Percentiles rank a stretch among this genome's conserved stretches.
Evolutionary conservation across 2,888 invertebrate species (phyloP).

Genomic region (Agrotis ipsilon): DNA sequence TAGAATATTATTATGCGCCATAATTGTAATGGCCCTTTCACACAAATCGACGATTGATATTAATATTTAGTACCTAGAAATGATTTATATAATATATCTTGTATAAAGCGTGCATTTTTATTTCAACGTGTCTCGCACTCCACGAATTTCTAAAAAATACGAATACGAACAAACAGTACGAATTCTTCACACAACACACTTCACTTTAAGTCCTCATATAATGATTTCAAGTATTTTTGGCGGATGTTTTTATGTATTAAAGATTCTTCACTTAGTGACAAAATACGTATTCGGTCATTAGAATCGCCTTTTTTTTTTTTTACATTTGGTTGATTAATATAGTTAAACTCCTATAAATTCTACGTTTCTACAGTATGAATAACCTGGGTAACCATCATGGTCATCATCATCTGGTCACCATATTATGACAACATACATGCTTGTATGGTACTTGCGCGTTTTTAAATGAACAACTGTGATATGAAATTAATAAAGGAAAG

Average conservation of each 20-base stretch:
- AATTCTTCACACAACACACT: neutral
- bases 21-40: neutral
- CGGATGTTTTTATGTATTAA: neutral
- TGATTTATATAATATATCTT: neutral
- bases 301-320: neutral
- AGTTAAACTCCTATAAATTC: too few relatives aligned
- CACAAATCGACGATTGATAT: neutral
- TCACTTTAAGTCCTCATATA: neutral
- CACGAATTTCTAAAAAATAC: neutral
- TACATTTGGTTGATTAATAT: neutral
- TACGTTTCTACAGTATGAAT: too few relatives aligned
- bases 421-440: too few relatives aligned
- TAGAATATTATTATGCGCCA: conserved; percentile 6
- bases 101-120: neutral
- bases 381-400: too few relatives aligned
- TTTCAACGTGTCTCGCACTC: neutral
- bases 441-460: too few relatives aligned
- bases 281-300: neutral
- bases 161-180: neutral
- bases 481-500: too few relatives aligned
- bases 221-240: neutral
- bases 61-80: neutral
- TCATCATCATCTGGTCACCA: too few relatives aligned
- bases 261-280: neutral
- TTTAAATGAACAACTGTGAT: too few relatives aligned